Conservation (phyloP, 2,797 vertebrate genomes). For the Poeciliopsis presidionis region DNA sequence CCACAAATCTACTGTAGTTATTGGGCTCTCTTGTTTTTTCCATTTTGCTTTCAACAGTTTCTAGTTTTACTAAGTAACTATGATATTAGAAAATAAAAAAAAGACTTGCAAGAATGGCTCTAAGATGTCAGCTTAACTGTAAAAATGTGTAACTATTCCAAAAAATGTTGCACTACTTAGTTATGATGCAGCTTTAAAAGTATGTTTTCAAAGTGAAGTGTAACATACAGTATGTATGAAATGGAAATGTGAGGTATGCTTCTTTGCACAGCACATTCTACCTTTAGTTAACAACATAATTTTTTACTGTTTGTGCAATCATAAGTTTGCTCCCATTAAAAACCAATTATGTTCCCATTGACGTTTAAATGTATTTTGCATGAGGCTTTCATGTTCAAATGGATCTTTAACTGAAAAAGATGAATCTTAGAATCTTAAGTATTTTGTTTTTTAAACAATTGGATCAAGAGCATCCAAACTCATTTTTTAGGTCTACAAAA, state of each 20-base stretch:
- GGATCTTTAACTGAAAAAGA: conserved; percentile 39
- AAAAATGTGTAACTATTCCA: background rate
- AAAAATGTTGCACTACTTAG: background rate
- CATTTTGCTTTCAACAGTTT: background rate
- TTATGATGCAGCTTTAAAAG: background rate
- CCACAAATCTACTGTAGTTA: background rate
- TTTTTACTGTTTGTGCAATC: conserved; percentile 38
- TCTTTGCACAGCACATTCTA: conserved; percentile 5
- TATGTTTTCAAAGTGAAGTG: background rate
- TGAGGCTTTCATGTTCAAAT: conserved; percentile 46
- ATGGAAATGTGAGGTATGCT: background rate
- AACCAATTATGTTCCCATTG: conserved; percentile 25
- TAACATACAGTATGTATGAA: background rate
- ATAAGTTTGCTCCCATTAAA: conserved; percentile 14
- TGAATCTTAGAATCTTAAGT: conserved; percentile 13
- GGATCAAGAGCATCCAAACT: conserved; percentile 22
- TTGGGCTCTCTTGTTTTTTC: background rate
- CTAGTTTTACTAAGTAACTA: background rate
- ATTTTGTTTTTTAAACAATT: conserved; percentile 29
- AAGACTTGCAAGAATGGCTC: background rate
- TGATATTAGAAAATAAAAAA: background rate
- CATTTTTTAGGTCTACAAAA: background rate
- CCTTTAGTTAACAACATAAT: background rate
- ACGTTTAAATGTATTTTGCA: conserved; percentile 57
- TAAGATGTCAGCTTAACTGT: background rate